Conservation (phyloP, 30 jellyfish, hydroid and myxozoan species). For the Haliclystus octoradiatus region DNA sequence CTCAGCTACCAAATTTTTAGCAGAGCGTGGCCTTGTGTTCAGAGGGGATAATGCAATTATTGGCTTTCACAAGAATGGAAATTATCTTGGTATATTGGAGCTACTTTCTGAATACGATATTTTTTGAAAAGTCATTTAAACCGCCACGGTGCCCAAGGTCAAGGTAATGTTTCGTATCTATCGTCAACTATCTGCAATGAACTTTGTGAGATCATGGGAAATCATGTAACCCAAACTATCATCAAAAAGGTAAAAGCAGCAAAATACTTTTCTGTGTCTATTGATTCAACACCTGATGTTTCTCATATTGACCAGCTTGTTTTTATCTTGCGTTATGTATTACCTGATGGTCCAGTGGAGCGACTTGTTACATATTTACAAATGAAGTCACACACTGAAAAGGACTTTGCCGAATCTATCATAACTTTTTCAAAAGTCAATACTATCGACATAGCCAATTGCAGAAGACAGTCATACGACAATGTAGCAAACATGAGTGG, state of each 20-base stretch:
- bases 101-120: too few relatives aligned
- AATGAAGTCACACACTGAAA: conserved; percentile 27
- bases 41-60: too few relatives aligned
- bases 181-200: conserved; percentile 21
- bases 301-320: conserved; percentile 36
- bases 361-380: conserved; percentile 23
- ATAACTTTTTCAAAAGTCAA: conserved; percentile 18
- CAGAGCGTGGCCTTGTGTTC: too few relatives aligned
- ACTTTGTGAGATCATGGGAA: conserved; percentile 18
- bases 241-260: conserved; percentile 9
- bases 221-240: conserved; percentile 4
- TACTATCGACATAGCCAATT: too few relatives aligned
- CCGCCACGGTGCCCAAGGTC: too few relatives aligned
- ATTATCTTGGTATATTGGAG: too few relatives aligned
- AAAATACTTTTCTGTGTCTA: conserved; percentile 27
- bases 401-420: conserved; percentile 21
- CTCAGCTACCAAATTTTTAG: too few relatives aligned
- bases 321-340: conserved; percentile 12
- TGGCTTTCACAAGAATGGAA: too few relatives aligned
- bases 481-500: not conserved
- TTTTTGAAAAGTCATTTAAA: too few relatives aligned
- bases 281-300: conserved; percentile 50
- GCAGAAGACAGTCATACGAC: not conserved
- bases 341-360: conserved; percentile 28
- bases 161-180: conserved; percentile 44